Base-by-base conservation (phyloP, 2,888 invertebrate genomes). In the Dione vanillae region DNA sequence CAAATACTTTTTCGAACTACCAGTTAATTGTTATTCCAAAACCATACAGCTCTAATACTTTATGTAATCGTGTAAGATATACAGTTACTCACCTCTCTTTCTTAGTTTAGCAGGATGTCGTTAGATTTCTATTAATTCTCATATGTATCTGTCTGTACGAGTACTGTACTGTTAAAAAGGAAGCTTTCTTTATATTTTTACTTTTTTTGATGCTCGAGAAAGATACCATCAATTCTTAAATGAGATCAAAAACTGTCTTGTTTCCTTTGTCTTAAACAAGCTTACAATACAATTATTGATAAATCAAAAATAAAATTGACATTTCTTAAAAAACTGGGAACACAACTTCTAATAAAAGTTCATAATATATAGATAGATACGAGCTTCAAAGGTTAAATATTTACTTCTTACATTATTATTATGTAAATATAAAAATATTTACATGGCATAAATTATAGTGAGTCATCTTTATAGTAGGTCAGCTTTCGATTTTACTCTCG, bases 21-120 rank as follows among this genome's bases (percentile, higher is more conserved):
- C n/a, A n/a, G n/a, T n/a, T n/a, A n/a, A n/a, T n/a, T n/a, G n/a
- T n/a, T n/a, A n/a, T n/a, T n/a, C n/a, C n/a, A n/a, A n/a, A n/a
- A n/a, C n/a, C n/a, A n/a, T n/a, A n/a, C n/a, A n/a, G n/a, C n/a
- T n/a, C n/a, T n/a, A n/a, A n/a, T n/a, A n/a, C n/a, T 74, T 87
- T 88, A 80, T 80, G 82, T 83, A 81, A 86, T 75, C 69, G 82
- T 79, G 85, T 86, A 79, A 84, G 85, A 81, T 72, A 82, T 84
- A 69, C 37, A 67, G 72, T 73, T 69, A 71, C 61, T 5, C 64
- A 37, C 62, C 65, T 69, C 73, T 71, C 71, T 73, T 73, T 71
- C 51, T 27, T 45, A 68, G 70, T 49, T 56, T 47, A 56, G 66
- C 71, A 71, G 73, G 71, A 71, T 71, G 69, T 70, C 70, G 59